Percentiles rank a stretch among this genome's conserved stretches.
Conservation (phyloP, 2,797 vertebrate species). For the Morus bassanus region DNA sequence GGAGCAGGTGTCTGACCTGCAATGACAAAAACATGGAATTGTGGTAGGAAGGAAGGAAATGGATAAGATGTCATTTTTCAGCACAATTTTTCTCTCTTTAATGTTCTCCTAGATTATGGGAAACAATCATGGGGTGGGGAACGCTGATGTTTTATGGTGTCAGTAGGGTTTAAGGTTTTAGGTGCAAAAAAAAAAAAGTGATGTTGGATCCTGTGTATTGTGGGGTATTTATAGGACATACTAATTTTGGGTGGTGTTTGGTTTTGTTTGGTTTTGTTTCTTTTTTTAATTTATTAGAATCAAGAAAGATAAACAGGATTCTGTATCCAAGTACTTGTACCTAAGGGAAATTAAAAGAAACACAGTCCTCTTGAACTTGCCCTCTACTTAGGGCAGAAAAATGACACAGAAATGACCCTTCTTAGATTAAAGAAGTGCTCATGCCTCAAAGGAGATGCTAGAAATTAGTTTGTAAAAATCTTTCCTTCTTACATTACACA, state of each 20-base stretch:
- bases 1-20: slow-evolving; percentile 61
- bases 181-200: neutral
- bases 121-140: neutral
- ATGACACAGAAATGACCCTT: neutral
- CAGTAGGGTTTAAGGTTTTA: slow-evolving; percentile 43
- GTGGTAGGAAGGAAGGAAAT: slow-evolving; percentile 19
- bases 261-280: too few relatives aligned
- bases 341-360: slow-evolving; percentile 25
- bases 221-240: slow-evolving; percentile 2
- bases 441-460: neutral
- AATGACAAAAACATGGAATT: neutral
- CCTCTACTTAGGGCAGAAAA: slow-evolving; percentile 3
- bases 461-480: neutral
- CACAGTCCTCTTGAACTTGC: neutral
- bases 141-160: slow-evolving; percentile 30
- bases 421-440: neutral
- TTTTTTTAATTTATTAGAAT: slow-evolving; percentile 18
- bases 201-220: neutral
- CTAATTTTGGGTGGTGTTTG: neutral
- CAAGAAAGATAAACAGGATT: slow-evolving; percentile 28
- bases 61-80: slow-evolving; percentile 51
- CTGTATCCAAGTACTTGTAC: neutral
- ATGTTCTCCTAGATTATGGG: slow-evolving; percentile 41
- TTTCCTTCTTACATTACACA: neutral
- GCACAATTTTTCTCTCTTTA: slow-evolving; percentile 45